These are phyloP conservation scores for Lamellibrachia columna DNA, from an alignment of 2,888 invertebrate genomes.

Conservation along the genomic window DNA sequence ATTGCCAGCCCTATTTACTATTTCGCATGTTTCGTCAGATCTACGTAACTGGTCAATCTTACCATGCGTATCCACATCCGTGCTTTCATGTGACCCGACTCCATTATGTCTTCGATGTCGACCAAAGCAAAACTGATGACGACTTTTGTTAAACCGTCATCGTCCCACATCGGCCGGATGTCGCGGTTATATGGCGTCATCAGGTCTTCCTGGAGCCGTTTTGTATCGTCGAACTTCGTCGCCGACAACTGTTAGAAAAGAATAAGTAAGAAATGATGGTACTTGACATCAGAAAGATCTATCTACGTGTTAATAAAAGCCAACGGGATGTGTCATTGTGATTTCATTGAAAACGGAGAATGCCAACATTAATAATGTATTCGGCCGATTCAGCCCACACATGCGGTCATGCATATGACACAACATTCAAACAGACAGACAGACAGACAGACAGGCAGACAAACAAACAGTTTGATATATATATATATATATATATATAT, in stretches of 20 bases:
- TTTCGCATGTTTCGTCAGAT: neutral
- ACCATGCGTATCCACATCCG: neutral
- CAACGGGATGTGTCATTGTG: too few relatives aligned
- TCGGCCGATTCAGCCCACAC: too few relatives aligned
- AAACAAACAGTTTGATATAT: too few relatives aligned
- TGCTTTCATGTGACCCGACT: neutral
- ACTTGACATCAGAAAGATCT: neutral
- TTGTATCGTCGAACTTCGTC: neutral
- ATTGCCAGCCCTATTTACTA: too few relatives aligned
- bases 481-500: too few relatives aligned
- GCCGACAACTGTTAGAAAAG: neutral
- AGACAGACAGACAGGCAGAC: too few relatives aligned
- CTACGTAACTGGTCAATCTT: neutral
- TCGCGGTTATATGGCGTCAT: conserved; percentile 1
- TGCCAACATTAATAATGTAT: too few relatives aligned
- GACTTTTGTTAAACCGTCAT: neutral
- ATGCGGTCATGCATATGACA: too few relatives aligned
- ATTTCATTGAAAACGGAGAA: too few relatives aligned
- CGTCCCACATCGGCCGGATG: neutral
- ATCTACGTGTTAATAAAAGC: too few relatives aligned
- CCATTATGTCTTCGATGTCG: neutral
- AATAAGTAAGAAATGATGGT: neutral
- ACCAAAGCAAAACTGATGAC: neutral
- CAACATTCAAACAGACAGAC: too few relatives aligned
- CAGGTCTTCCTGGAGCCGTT: neutral